These are phyloP conservation scores for Parus major DNA, from an alignment of 2,113 vertebrate genomes.

Conservation along the genomic window DNA sequence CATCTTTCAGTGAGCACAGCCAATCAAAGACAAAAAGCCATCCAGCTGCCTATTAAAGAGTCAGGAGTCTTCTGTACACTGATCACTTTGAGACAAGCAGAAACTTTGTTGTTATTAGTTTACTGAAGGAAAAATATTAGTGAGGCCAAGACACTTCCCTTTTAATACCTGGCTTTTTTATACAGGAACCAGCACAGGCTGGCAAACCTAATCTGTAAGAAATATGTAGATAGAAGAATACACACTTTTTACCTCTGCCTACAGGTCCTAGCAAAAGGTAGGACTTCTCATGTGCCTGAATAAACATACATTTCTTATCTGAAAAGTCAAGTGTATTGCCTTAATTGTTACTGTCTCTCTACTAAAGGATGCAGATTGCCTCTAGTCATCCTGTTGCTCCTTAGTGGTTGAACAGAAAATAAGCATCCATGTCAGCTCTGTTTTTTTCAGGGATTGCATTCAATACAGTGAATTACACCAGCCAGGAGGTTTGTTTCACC, in stretches of 20 bases:
- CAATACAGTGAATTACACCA: neutral
- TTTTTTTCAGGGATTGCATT: neutral
- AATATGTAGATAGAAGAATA: neutral
- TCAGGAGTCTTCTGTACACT: neutral
- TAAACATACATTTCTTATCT: neutral
- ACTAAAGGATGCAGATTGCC: neutral
- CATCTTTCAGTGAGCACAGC: conserved; percentile 43
- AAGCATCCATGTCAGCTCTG: neutral
- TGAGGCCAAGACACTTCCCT: neutral
- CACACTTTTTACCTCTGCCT: neutral
- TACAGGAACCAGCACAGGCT: neutral
- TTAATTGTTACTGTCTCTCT: neutral
- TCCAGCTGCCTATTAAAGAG: neutral
- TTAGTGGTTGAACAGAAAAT: neutral
- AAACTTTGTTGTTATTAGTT: conserved; percentile 12
- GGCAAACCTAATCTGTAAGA: neutral
- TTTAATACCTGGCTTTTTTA: neutral
- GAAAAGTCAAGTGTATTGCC: neutral
- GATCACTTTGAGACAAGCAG: conserved; percentile 1
- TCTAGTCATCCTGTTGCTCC: neutral
- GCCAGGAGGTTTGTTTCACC: neutral
- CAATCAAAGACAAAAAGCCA: conserved; percentile 6
- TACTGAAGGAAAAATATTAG: neutral
- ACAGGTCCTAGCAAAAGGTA: neutral
- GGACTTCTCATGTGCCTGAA: neutral